Conservation (phyloP, 2,797 vertebrate species). For the Clarias laeviceps region DNA sequence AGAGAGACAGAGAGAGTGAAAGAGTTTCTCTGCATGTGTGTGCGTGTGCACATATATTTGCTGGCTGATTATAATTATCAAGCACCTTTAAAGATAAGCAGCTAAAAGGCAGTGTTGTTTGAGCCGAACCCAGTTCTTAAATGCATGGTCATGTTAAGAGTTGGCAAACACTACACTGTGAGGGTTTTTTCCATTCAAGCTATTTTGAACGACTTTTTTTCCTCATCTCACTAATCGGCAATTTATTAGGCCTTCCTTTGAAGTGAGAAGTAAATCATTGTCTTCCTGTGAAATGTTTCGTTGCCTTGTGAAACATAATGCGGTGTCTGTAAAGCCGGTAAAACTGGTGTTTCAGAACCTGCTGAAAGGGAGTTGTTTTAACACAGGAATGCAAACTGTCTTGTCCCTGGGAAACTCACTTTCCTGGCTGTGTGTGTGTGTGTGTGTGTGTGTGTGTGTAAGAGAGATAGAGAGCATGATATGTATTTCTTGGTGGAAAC, state of each 20-base stretch:
- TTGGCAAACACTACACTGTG: too few species aligned
- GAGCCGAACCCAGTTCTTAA: background rate
- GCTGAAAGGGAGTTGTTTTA: conserved; percentile 59
- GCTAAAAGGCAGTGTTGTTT: background rate
- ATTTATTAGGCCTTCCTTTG: background rate
- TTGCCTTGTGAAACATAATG: conserved; percentile 50
- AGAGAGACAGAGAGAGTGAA: background rate
- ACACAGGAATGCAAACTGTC: conserved; percentile 68
- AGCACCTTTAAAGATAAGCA: background rate
- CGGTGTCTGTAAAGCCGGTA: conserved; percentile 61
- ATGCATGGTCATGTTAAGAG: background rate
- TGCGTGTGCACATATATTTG: conserved; percentile 2
- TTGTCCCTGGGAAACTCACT: conserved; percentile 33
- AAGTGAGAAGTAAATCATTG: conserved; percentile 8
- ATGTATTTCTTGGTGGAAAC: background rate
- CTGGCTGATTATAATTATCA: background rate
- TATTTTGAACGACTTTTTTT: background rate
- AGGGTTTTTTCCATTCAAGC: background rate
- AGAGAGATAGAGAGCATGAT: background rate
- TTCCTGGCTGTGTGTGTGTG: conserved; percentile 9
- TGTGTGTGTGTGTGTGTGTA: conserved; percentile 14
- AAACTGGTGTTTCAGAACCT: conserved; percentile 71
- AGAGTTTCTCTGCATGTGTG: background rate
- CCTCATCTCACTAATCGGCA: too few species aligned
- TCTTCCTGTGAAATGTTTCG: conserved; percentile 26